A percentile compares a stretch with the other conserved stretches of the same genome.
phyloP scores from a whole-genome alignment of 2,797 vertebrate species.

The Cichlasoma orientale region DNA sequence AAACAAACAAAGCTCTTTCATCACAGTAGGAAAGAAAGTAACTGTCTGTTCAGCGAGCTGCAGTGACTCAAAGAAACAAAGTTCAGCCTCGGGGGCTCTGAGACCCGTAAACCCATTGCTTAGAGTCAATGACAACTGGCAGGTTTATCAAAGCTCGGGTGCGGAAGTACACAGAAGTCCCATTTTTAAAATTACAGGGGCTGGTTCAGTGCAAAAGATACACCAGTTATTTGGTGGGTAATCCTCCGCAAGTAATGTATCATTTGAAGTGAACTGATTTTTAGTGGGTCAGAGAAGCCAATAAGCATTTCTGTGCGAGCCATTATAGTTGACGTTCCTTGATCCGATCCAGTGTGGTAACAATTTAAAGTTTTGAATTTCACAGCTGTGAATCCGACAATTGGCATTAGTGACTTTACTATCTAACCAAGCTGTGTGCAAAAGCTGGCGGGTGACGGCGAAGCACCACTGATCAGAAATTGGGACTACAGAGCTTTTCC shows the following conservation, averaged over 20 bases:
- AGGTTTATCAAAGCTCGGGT: conserved; percentile 35
- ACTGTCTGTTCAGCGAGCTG: conserved; percentile 28
- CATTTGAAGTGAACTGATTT: conserved; percentile 47
- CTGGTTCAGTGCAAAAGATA: conserved; percentile 24
- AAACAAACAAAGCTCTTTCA: conserved; percentile 34
- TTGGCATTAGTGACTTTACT: conserved; percentile 42
- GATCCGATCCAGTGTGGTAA: neutral
- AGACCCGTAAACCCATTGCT: conserved; percentile 12
- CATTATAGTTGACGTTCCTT: conserved; percentile 31
- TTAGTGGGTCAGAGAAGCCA: conserved; percentile 41
- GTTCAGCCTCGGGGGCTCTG: conserved; percentile 29
- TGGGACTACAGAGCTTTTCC: conserved; percentile 36
- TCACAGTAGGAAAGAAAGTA: conserved; percentile 31
- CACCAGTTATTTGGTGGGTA: conserved; percentile 50
- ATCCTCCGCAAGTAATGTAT: conserved; percentile 19
- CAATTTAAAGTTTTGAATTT: conserved; percentile 51
- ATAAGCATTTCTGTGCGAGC: conserved; percentile 37
- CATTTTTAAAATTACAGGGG: conserved; percentile 45
- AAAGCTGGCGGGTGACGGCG: conserved; percentile 13
- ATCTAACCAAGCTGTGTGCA: conserved; percentile 31
- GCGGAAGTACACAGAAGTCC: neutral
- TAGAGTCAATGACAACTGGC: conserved; percentile 4
- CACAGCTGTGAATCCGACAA: conserved; percentile 28
- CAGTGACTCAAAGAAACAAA: conserved; percentile 16
- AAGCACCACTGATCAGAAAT: conserved; percentile 38